Conservation (phyloP, 2,888 invertebrate species). For the Entomobrya multifasciata region DNA sequence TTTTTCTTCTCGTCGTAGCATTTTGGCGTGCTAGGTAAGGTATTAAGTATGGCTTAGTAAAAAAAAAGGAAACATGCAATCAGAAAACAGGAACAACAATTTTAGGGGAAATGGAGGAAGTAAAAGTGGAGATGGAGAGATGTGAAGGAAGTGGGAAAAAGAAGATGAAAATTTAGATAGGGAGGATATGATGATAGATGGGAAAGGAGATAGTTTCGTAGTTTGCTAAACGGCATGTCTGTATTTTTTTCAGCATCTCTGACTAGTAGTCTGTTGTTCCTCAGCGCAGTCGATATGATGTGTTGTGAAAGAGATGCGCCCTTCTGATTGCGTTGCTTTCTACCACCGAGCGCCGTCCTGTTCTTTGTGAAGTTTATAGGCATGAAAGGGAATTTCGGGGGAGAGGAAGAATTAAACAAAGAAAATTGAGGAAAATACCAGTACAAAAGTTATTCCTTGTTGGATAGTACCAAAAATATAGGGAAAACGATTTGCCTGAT, state of each 20-base stretch:
- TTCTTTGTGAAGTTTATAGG: neutral
- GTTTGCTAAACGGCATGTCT: constrained; percentile 20
- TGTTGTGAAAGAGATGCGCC: neutral
- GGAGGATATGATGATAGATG: constrained; percentile 36
- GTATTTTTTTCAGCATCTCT: too few species aligned
- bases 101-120: constrained; percentile 9
- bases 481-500: too few species aligned
- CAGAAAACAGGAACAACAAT: neutral
- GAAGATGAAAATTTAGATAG: constrained; percentile 36
- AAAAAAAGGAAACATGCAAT: neutral
- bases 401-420: constrained; percentile 1
- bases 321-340: constrained; percentile 9
- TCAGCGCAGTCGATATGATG: too few species aligned
- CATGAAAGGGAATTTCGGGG: neutral
- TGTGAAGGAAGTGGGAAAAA: constrained; percentile 6
- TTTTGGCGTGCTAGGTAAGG: neutral
- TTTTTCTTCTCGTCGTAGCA: neutral
- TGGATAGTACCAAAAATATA: too few species aligned
- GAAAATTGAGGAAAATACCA: constrained; percentile 12
- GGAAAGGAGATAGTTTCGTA: constrained; percentile 13
- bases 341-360: too few species aligned
- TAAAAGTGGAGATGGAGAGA: neutral
- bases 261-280: too few species aligned
- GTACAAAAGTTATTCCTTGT: constrained; percentile 18
- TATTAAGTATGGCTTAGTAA: neutral